Base-by-base conservation (phyloP, 2,888 invertebrate genomes). In the Tetrapedia diversipes region DNA sequence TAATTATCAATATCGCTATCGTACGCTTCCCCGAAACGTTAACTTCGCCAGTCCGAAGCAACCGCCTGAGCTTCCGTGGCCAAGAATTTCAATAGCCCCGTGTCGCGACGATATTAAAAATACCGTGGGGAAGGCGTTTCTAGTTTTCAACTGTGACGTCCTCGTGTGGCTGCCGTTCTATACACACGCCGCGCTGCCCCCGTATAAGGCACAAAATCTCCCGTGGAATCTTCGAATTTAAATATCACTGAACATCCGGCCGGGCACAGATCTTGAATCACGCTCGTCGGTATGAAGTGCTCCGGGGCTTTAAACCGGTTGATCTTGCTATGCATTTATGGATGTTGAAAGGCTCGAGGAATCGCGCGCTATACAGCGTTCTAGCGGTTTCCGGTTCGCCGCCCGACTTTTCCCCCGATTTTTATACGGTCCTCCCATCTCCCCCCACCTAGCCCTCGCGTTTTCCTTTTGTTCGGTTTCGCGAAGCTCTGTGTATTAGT, bases 321-420 rank as follows among this genome's bases (percentile, higher is more conserved):
- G 84, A 84, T 84, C 77, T 76, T 66, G 80, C 76, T 72, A 83
- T 83, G 84, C 83, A 83, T 83, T 83, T 84, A 83, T 83, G 83
- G 83, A 83, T 83, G 83, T 76, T 76, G 78, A 82, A n/a, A 70
- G 67, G 57, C 54, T 49, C 61, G 72, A 57, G 66, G 72, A 57
- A 81, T 34, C 34, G n/a, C 61, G 67, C 37, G 37, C 71, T 73
- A 75, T 73, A 65, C 59, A 51, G 41, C n/a, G n/a, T n/a, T n/a
- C n/a, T 53, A 24, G 51, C 67, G 63, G 34, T 47, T 77, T 64
- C 49, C 70, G 65, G 61, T 66, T 22, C 47, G 64, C 59, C 59
- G 43, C 54, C 53, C 57, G 68, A 77, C 76, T 41, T 67, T 57
- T 41, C 60, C 32, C 24, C 11, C 16, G 34, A 27, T 41, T 54